These are phyloP conservation scores for Tachycineta bicolor DNA, from an alignment of 2,113 vertebrate species.

Conservation along the genomic window DNA sequence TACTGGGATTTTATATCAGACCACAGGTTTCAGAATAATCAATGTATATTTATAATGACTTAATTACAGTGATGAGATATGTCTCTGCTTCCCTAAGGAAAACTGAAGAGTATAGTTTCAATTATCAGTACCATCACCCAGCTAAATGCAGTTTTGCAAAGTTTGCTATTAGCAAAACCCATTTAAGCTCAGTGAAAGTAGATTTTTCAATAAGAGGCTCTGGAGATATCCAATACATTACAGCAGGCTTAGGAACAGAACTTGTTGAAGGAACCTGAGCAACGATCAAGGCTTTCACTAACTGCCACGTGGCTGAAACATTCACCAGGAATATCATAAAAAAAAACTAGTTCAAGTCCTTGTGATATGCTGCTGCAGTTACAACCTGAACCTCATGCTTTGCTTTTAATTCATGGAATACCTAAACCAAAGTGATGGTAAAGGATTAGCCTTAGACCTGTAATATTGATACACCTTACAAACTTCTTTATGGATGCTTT, in stretches of 20 bases:
- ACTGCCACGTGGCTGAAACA: not conserved
- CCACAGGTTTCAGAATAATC: conserved; percentile 45
- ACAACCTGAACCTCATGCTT: not conserved
- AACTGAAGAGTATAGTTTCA: conserved; percentile 11
- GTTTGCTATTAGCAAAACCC: conserved; percentile 9
- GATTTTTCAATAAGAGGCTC: not conserved
- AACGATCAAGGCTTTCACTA: not conserved
- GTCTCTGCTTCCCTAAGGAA: not conserved
- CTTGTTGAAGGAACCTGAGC: not conserved
- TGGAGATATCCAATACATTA: not conserved
- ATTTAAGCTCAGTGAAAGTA: not conserved
- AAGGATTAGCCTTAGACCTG: not conserved
- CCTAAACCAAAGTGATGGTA: not conserved
- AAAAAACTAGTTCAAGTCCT: not conserved
- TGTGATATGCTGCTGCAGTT: not conserved
- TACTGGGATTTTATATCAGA: conserved; percentile 23
- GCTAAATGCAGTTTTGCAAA: not conserved
- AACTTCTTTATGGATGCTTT: not conserved
- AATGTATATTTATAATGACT: conserved; percentile 42
- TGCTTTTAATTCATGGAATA: not conserved
- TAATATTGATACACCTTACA: not conserved
- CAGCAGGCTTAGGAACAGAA: not conserved
- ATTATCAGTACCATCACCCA: not conserved
- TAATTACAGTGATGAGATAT: conserved; percentile 53
- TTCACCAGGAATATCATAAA: not conserved